Base-by-base conservation (phyloP, 2,797 vertebrate genomes). In the Oophaga sylvatica region DNA sequence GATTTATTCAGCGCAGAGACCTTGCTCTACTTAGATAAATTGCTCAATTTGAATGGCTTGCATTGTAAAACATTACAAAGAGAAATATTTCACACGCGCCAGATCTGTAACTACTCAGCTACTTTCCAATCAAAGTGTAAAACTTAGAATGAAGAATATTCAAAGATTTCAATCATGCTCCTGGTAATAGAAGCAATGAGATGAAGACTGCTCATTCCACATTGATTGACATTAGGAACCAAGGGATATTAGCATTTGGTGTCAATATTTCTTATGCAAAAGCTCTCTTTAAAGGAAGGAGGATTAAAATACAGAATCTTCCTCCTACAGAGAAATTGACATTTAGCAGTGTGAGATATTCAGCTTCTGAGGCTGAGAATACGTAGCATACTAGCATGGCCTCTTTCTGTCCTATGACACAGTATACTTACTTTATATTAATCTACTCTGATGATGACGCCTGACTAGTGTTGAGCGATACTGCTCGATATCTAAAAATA, bases 151-250 rank as follows among this genome's bases (percentile, higher is more conserved):
- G 26, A 65, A 84, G 57, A 15, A 80, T 59, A 80, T 70, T 80
- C 45, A 86, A 70, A 80, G 65, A 68, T 68, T 57, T 86, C 76
- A 68, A 70, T 71, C 62, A 71, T 60, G 48, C n/a, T 19, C 26
- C 62, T 68, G 31, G 19, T 70, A 86, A 59, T 57, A 86, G 53
- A 67, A 20, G 19, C 26, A 71, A 70, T 59, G 77, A 57, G 53
- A 80, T 80, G 63, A 70, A 86, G 26, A 68, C 70, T 41, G 41
- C 63, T 63, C 71, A 68, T 87, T 87, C 65, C 70, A 26, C 22
- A 79, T 82, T 87, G 86, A 87, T 83, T 87, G 73, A 78, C 67
- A 75, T 78, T 77, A 83, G 76, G 45, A 87, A 70, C 48, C 63
- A 67, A 13, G 12, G 57, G 71, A 77, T 78, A 76, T 81, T 83